A percentile compares a stretch with the other conserved stretches of the same genome.
These are phyloP conservation scores for Cyrtonyx montezumae DNA, from an alignment of 2,113 vertebrate genomes.

Conservation along the genomic window DNA sequence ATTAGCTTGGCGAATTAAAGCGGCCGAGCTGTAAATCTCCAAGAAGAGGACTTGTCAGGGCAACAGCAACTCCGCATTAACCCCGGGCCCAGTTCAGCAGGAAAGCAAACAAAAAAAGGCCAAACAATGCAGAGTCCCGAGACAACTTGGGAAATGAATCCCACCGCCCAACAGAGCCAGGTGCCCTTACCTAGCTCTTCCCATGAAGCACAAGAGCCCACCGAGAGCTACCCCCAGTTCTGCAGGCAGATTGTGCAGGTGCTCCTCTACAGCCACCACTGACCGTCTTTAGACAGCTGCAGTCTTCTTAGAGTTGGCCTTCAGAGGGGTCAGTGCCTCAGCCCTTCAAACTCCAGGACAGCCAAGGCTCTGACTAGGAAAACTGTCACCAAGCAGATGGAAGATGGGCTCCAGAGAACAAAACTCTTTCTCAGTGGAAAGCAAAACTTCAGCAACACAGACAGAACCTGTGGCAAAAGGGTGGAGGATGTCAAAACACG, in stretches of 20 bases:
- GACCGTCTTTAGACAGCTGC: rapidly evolving
- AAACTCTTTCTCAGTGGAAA: not conserved
- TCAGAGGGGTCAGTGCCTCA: not conserved
- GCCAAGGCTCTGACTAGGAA: rapidly evolving
- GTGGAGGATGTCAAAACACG: not conserved
- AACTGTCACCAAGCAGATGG: rapidly evolving
- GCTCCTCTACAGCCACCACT: not conserved
- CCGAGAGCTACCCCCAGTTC: not conserved
- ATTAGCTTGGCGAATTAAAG: conserved; percentile 68
- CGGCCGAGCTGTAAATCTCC: conserved; percentile 80
- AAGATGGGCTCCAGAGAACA: not conserved
- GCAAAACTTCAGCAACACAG: not conserved
- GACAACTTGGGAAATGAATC: not conserved
- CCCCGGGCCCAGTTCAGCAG: not conserved
- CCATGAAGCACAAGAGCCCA: not conserved
- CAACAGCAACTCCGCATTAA: conserved; percentile 44
- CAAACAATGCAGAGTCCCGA: not conserved
- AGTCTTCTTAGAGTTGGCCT: not conserved
- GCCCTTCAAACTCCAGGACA: not conserved
- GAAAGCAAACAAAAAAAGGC: not conserved
- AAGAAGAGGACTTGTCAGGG: conserved; percentile 68
- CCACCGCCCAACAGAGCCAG: not conserved
- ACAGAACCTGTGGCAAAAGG: not conserved
- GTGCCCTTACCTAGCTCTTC: not conserved
- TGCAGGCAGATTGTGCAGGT: rapidly evolving